Evolutionary conservation across 2,888 invertebrate genomes (phyloP), one percentile per base, ranked within the genome.

Genomic region (Lottia gigantea): DNA sequence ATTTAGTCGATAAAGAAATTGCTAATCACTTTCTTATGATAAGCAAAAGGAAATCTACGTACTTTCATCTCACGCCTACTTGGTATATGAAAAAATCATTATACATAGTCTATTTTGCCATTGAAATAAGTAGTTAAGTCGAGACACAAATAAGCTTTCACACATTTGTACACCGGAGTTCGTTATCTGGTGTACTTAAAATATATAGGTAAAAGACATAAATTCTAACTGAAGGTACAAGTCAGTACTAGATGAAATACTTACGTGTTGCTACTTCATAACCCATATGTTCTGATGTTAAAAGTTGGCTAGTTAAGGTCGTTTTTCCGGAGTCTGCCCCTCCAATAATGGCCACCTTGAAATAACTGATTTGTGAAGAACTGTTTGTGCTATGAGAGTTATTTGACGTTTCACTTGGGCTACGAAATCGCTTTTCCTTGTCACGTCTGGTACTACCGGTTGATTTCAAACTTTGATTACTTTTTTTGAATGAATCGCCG

Each of bases 401-500:
- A 6, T 64, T 62, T 1, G 72, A 72, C 1, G 46, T 68, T 6
- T 67, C 61, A 31, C 72, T 70, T 45, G 62, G 62, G 1, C 76
- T 68, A 12, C 75, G 66, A 15, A 68, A 61, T 15, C 72, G 72
- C 26, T 67, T 67, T 15, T 75, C 76, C 23, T 62, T 61, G 19
- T 55, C 55, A 23, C 55, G 19, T 4, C 68, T 67, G 19, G 67
- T 68, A 87, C 92, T 94, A 19, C 82, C 81, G 19, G 78, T 93
- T 23, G 82, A 80, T 40, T 94, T 94, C 88, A 95, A 95, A 84
- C 95, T 95, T 0, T 95, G 95, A 75, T 95, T 91, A 63, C 95
- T 91, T 76, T 95, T 94, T 81, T 95, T 93, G 74, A 97, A 91
- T 16, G 95, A 95, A 89, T 97, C 97, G 0, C 97, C 97, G 66